Base-by-base conservation (phyloP, 2,797 vertebrate genomes). In the Chiloscyllium punctatum region DNA sequence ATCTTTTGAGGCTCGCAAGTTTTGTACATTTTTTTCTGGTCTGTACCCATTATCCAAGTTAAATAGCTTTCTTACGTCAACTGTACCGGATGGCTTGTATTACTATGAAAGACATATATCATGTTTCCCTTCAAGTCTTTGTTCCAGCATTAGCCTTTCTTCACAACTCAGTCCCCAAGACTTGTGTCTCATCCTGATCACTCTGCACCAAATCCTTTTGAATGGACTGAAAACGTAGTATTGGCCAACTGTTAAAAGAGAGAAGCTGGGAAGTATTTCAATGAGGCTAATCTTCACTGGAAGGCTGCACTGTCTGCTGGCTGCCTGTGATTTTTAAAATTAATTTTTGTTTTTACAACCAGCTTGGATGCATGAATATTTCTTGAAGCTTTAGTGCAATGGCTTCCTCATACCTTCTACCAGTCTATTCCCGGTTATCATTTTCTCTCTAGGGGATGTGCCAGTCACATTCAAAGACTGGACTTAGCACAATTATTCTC, bases 31-130 rank as follows among this genome's bases (percentile, higher is more conserved):
- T 62, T 9, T 5, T 30, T 62, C 87, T 91, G 62, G 57, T 33
- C 57, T 66, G 13, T 84, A 84, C 42, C 42, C 62, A 68, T 68
- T 37, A 84, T 91, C 88, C 15, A 91, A 18, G 51, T 57, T 88
- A 88, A 88, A 57, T 88, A 88, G 27, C 88, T 68, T 62, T 62
- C 87, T 90, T n/a, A 91, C 53, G 23, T 88, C 57, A 91, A 66
- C 88, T 6, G 4, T 21, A 91, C 33, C 57, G 25, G n/a, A 37
- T 37, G 1, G 57, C 57, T 66, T 91, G 30, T 62, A 90, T 62
- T 91, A 91, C 62, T 91, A 37, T 68, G 11, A 66, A 91, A 91
- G 57, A n/a, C 88, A n/a, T 68, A 13, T 57, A 68, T 91, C 88
- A 91, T 21, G 57, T 66, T 91, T 68, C 57, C 57, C 88, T 91